These are phyloP conservation scores for Nephrocerus scutellatus DNA, from an alignment of 2,888 invertebrate species.

Conservation along the genomic window DNA sequence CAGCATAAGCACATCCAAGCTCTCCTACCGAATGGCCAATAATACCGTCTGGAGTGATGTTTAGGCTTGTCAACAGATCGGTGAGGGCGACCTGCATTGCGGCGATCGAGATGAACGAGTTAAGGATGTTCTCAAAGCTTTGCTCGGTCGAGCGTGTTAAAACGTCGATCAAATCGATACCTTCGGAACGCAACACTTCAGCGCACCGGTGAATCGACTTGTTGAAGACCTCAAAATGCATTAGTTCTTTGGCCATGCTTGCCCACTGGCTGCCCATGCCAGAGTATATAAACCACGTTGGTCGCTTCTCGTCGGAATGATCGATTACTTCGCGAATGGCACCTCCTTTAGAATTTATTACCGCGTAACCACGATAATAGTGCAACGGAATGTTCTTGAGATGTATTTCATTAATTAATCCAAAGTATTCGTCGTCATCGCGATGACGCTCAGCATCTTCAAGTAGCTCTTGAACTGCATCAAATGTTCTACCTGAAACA, in stretches of 20 bases:
- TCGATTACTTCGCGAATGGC: conserved; percentile 51
- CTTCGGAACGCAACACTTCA: conserved; percentile 68
- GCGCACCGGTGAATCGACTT: conserved; percentile 70
- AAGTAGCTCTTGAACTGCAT: conserved; percentile 63
- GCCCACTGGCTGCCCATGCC: conserved; percentile 99
- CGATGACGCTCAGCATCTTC: conserved; percentile 55
- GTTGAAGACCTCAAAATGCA: conserved; percentile 75
- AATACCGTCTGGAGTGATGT: conserved; percentile 85
- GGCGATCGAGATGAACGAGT: conserved; percentile 90
- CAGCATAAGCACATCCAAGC: conserved; percentile 89
- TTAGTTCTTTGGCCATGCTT: conserved; percentile 85
- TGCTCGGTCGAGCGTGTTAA: conserved; percentile 68
- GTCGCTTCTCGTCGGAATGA: conserved; percentile 57
- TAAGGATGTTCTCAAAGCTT: conserved; percentile 77
- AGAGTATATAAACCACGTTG: conserved; percentile 91
- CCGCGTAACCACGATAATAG: conserved; percentile 70
- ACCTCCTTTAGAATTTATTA: conserved; percentile 55
- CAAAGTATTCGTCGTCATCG: conserved; percentile 67
- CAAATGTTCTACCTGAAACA: conserved; percentile 80
- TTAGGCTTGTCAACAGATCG: conserved; percentile 69
- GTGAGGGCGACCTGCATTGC: conserved; percentile 95
- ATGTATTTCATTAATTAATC: conserved; percentile 70
- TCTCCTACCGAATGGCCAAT: conserved; percentile 76
- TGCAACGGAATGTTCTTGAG: conserved; percentile 66
- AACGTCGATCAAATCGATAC: conserved; percentile 74